A percentile compares a stretch with the other conserved stretches of the same genome.
phyloP scores from a whole-genome alignment of 2,888 invertebrate species.

The Sepioteuthis lessoniana region DNA sequence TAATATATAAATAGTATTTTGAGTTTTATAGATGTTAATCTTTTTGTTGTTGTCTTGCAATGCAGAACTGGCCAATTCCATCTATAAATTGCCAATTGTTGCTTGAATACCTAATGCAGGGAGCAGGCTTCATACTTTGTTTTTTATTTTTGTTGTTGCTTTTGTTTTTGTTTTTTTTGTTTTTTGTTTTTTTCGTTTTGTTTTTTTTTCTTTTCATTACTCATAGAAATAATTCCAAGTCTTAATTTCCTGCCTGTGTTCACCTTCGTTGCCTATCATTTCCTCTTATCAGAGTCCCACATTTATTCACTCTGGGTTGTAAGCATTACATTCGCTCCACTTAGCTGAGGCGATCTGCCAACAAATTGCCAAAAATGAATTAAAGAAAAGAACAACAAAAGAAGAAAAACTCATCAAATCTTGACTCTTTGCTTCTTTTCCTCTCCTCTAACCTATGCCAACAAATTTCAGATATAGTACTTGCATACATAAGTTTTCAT shows the following conservation, averaged over 20 bases:
- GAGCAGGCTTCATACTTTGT: neutral
- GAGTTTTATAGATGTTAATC: neutral
- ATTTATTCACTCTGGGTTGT: neutral
- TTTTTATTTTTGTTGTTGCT: neutral
- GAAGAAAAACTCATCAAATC: neutral
- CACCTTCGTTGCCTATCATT: neutral
- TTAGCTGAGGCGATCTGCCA: neutral
- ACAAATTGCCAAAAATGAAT: neutral
- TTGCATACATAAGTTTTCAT: neutral
- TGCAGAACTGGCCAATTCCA: neutral
- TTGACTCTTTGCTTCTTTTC: neutral
- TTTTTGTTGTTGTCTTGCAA: neutral
- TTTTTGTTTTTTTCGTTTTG: too few species aligned
- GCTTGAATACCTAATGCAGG: neutral
- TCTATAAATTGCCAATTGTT: neutral
- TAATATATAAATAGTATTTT: neutral
- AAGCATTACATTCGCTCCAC: neutral
- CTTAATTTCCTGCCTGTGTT: neutral
- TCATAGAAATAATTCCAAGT: slow-evolving; percentile 10
- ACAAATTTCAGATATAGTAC: neutral
- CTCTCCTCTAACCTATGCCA: neutral
- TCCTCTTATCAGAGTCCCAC: neutral
- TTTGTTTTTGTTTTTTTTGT: too few species aligned
- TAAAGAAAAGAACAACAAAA: neutral
- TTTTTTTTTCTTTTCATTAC: neutral